These are phyloP conservation scores for Musca vetustissima DNA, from an alignment of 1,140 invertebrate genomes.

Conservation along the genomic window DNA sequence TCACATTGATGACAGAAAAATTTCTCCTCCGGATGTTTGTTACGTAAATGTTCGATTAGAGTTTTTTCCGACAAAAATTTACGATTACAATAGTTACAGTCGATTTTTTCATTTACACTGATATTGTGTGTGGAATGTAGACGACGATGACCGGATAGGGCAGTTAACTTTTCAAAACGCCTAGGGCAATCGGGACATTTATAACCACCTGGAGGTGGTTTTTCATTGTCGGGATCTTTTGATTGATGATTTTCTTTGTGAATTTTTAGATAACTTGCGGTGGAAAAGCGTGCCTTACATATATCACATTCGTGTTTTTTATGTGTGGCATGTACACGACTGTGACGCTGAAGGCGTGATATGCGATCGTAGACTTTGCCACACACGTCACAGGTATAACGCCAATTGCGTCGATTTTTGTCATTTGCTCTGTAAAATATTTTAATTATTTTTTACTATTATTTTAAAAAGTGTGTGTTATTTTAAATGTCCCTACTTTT, in stretches of 20 bases:
- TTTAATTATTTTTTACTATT: no score
- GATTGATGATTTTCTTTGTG: slow-evolving; percentile 1
- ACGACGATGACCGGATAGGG: no score
- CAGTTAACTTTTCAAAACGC: slow-evolving; percentile 32
- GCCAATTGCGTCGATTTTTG: not conserved
- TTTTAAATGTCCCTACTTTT: no score
- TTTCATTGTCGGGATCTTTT: not conserved
- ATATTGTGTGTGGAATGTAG: no score
- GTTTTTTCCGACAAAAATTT: no score
- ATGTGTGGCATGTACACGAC: slow-evolving; percentile 60
- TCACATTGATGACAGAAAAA: no score
- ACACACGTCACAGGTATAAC: slow-evolving; percentile 28
- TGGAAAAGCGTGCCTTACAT: slow-evolving; percentile 61
- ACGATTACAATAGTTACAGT: no score
- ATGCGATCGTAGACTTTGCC: slow-evolving; percentile 33
- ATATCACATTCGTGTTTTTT: slow-evolving; percentile 61
- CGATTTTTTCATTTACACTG: no score
- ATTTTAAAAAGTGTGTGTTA: no score
- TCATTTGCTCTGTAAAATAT: not conserved
- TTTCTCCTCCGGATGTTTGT: no score
- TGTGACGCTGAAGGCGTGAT: slow-evolving; percentile 54
- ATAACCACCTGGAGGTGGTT: slow-evolving; percentile 20
- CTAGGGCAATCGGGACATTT: slow-evolving; percentile 35
- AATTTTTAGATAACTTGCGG: slow-evolving; percentile 49
- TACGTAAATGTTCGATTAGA: no score